Evolutionary conservation across 2,113 vertebrate species (phyloP), one percentile per base, ranked within the genome.

Genomic region (Opisthocomus hoazin): DNA sequence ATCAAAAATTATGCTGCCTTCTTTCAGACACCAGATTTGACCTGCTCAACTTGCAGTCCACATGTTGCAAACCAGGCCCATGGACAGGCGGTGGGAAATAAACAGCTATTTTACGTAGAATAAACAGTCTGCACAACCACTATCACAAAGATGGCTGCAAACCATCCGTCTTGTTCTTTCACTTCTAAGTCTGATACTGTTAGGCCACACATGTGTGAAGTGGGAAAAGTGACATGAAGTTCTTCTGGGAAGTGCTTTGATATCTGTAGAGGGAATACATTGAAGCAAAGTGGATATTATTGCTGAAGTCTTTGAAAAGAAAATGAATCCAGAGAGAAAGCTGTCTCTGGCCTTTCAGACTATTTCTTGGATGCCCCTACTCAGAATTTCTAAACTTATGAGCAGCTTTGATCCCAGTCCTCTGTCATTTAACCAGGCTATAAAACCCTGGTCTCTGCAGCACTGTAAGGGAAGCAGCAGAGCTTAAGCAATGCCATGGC

Each of bases 101-200:
- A 87, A 23, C 19, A 58, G 4, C 26, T 56, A 1, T 29, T 1
- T 36, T 54, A 39, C 30, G 20, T 27, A 7, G 15, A 18, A 10
- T 48, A 46, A 80, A 43, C 10, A 13, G 7, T 50, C 48, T 39
- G 54, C n/a, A 45, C 18, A 29, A 22, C 13, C 14, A 27, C 54
- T 26, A 3, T 30, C 2, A 1, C 32, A 66, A 27, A 26, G 2
- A 3, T 5, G 11, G 14, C 15, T 57, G 29, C 4, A 15, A 79
- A 43, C 51, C 32, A 21, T 53, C 81, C 26, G 3, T 54, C 58
- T 69, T 4, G 4, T 76, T 84, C 32, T 48, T 73, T 68, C 21
- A 32, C 14, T 56, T 87, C 46, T 18, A 54, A 69, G 18, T 37
- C 64, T 76, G 43, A 71, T 57, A 48, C 7, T 58, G 10, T 32